Conservation (phyloP, 2,888 invertebrate genomes). For the Sminthurinus aureus region DNA sequence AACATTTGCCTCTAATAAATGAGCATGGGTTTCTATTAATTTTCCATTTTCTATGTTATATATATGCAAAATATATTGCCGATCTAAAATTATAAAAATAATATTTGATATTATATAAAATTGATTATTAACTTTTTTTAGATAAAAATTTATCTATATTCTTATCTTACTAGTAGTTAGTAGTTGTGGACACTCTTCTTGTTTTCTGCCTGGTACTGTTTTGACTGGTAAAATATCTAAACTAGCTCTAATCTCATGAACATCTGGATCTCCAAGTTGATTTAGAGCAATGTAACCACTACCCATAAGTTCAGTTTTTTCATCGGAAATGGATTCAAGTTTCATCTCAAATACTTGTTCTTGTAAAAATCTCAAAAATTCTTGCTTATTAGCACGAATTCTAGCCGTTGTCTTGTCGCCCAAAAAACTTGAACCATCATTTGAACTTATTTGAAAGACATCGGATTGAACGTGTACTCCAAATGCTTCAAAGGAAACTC, state of each 20-base stretch:
- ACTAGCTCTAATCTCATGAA: neutral
- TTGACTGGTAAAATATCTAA: constrained; percentile 1
- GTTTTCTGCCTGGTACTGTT: neutral
- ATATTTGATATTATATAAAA: too few species aligned
- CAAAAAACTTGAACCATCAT: constrained; percentile 6
- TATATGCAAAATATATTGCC: too few species aligned
- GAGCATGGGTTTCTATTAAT: too few species aligned
- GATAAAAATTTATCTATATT: too few species aligned
- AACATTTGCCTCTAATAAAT: too few species aligned
- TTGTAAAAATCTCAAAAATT: constrained; percentile 19
- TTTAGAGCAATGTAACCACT: neutral
- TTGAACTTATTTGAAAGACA: neutral
- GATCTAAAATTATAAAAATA: too few species aligned
- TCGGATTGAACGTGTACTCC: constrained; percentile 14
- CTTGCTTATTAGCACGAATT: constrained; percentile 14
- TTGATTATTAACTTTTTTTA: too few species aligned
- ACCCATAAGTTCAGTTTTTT: neutral
- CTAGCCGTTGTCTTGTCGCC: constrained; percentile 35
- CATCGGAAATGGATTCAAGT: neutral
- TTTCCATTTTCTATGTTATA: too few species aligned
- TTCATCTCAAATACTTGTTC: constrained; percentile 10
- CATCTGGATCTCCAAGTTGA: constrained; percentile 1
- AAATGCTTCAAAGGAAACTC: neutral
- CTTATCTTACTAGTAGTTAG: too few species aligned
- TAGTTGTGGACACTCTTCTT: neutral